A percentile compares a stretch with the other conserved stretches of the same genome.
These are phyloP conservation scores for Odontocolon sp. DNA, from an alignment of 2,888 invertebrate genomes.

Conservation along the genomic window DNA sequence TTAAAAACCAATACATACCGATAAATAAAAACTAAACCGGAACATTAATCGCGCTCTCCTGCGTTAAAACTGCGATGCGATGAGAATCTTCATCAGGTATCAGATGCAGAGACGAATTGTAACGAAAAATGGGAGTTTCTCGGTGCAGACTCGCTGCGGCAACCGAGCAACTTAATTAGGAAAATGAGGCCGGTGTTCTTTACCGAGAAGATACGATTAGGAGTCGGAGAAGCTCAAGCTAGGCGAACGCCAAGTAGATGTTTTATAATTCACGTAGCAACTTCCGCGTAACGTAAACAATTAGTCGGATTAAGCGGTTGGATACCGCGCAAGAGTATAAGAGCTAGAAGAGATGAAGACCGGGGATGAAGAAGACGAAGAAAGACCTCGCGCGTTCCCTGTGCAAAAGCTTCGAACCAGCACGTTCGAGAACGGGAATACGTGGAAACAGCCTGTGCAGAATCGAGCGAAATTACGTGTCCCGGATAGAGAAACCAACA, in stretches of 20 bases:
- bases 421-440: slow-evolving; percentile 51
- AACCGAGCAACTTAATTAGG: slow-evolving; percentile 71
- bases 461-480: slow-evolving; percentile 70
- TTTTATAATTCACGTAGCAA: slow-evolving; percentile 76
- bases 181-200: slow-evolving; percentile 74
- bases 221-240: slow-evolving; percentile 39
- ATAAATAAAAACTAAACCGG: background rate
- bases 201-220: slow-evolving; percentile 72
- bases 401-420: slow-evolving; percentile 43
- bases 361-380: slow-evolving; percentile 42
- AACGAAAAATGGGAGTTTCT: background rate
- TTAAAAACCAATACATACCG: no score
- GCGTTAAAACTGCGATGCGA: background rate
- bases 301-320: slow-evolving; percentile 76
- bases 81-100: slow-evolving; percentile 25
- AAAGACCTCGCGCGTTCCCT: slow-evolving; percentile 34
- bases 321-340: slow-evolving; percentile 23
- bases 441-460: slow-evolving; percentile 48
- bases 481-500: slow-evolving; percentile 60
- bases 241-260: slow-evolving; percentile 53
- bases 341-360: slow-evolving; percentile 34
- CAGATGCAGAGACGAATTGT: background rate
- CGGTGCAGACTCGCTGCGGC: slow-evolving; percentile 25
- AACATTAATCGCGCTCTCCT: slow-evolving; percentile 1
- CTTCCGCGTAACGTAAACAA: slow-evolving; percentile 78